Conservation (phyloP, 2,113 vertebrate genomes). For the Silurus meridionalis region DNA sequence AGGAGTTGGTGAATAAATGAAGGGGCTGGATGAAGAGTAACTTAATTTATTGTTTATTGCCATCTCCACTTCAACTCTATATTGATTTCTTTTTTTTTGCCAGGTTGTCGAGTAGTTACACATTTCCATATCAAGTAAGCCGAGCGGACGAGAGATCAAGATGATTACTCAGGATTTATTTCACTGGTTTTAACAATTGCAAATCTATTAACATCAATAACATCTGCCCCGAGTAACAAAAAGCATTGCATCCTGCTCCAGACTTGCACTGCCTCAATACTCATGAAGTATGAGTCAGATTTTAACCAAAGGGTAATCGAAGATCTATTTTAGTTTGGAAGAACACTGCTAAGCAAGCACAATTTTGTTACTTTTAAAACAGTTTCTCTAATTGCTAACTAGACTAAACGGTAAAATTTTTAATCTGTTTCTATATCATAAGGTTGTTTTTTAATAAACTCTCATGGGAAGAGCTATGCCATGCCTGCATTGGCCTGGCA, state of each 20-base stretch:
- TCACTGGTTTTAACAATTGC: constrained; percentile 6
- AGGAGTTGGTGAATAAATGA: constrained; percentile 52
- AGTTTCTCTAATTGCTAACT: neutral
- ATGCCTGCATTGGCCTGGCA: neutral
- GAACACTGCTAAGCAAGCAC: neutral
- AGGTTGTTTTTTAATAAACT: neutral
- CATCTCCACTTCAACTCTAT: constrained; percentile 28
- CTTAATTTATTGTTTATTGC: constrained; percentile 49
- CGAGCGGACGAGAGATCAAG: constrained; percentile 3
- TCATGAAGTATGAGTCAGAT: constrained; percentile 11
- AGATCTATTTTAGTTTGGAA: neutral
- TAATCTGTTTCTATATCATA: neutral
- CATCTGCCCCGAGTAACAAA: neutral
- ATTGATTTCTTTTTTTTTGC: constrained; percentile 48
- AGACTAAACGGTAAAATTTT: neutral
- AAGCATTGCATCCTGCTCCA: neutral
- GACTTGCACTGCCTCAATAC: neutral
- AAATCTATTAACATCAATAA: neutral
- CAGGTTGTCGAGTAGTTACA: constrained; percentile 29
- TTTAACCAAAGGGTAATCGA: neutral
- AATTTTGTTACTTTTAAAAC: neutral
- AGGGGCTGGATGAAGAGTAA: constrained; percentile 46
- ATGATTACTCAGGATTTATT: constrained; percentile 39
- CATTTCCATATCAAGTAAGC: constrained; percentile 48
- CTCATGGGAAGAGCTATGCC: neutral